A percentile compares a stretch with the other conserved stretches of the same genome.
Evolutionary conservation across 35 echinoderm and acorn worm species (phyloP).

Genomic region (Heliocidaris erythrogramma): DNA sequence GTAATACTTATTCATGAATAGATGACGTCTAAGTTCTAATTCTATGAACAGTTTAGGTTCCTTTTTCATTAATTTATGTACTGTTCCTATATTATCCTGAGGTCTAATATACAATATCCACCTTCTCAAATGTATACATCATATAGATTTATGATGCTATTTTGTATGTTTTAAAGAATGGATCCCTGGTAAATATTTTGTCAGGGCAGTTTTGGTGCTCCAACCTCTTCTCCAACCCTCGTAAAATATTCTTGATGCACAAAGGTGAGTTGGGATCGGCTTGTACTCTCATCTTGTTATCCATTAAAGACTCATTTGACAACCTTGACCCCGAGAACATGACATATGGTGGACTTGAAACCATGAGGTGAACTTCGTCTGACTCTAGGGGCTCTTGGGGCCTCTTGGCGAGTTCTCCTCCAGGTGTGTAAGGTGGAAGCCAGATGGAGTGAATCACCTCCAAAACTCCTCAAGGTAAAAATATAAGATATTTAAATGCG

Average conservation of each 20-base stretch:
- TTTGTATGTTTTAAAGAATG: too few species aligned
- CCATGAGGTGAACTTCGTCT: neutral
- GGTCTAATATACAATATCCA: too few species aligned
- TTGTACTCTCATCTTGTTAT: neutral
- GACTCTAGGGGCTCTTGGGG: neutral
- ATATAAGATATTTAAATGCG: neutral
- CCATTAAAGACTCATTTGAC: neutral
- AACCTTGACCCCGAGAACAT: neutral
- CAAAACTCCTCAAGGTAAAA: too few species aligned
- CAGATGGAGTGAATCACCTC: neutral
- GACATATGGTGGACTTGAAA: neutral
- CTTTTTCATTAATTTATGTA: too few species aligned
- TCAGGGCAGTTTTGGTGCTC: neutral
- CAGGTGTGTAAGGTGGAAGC: constrained; percentile 14
- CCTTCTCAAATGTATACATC: too few species aligned
- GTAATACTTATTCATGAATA: too few species aligned
- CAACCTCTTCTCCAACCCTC: neutral
- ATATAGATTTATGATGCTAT: too few species aligned
- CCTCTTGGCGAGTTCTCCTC: neutral
- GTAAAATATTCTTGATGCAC: neutral
- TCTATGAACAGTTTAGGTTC: too few species aligned
- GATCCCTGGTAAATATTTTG: too few species aligned
- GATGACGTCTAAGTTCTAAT: too few species aligned
- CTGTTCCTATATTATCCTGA: too few species aligned
- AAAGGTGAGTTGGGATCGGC: neutral